phyloP scores from a whole-genome alignment of 2,113 vertebrate genomes.

The Nyctibius bracteatus region DNA sequence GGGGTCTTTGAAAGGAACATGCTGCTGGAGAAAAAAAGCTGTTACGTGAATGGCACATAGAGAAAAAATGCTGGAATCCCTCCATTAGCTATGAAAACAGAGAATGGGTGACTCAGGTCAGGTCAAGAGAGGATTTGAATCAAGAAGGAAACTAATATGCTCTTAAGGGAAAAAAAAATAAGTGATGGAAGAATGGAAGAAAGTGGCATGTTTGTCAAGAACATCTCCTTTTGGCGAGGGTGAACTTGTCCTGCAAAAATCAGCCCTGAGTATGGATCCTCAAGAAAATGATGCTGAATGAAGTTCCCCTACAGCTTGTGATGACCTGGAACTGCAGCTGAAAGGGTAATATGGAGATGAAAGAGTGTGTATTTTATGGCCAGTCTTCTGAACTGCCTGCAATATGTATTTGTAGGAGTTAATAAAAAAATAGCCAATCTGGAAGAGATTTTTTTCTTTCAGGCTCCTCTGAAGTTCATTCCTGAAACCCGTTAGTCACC shows the following conservation, averaged over 20 bases:
- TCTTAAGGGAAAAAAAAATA: not conserved
- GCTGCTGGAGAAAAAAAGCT: not conserved
- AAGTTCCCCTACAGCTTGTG: not conserved
- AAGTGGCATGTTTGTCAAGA: not conserved
- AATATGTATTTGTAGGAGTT: not conserved
- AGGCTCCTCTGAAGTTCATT: conserved; percentile 3
- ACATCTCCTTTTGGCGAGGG: not conserved
- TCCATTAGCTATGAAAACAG: conserved; percentile 4
- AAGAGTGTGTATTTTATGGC: not conserved
- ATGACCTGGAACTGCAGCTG: not conserved
- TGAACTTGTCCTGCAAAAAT: not conserved
- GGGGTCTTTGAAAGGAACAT: not conserved
- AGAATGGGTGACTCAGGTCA: not conserved
- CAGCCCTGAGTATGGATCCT: not conserved
- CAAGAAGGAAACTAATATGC: not conserved
- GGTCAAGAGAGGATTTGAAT: conserved; percentile 41
- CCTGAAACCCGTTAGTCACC: not conserved
- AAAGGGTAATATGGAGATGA: not conserved
- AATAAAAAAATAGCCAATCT: not conserved
- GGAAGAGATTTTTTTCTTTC: conserved; percentile 11
- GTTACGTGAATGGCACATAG: not conserved
- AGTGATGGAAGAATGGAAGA: not conserved
- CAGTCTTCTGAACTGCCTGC: not conserved
- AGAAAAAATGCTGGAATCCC: not conserved
- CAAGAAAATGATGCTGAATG: not conserved